Evolutionary conservation across 2,797 vertebrate genomes (phyloP).

Genomic region (Rhynchotus rufescens): DNA sequence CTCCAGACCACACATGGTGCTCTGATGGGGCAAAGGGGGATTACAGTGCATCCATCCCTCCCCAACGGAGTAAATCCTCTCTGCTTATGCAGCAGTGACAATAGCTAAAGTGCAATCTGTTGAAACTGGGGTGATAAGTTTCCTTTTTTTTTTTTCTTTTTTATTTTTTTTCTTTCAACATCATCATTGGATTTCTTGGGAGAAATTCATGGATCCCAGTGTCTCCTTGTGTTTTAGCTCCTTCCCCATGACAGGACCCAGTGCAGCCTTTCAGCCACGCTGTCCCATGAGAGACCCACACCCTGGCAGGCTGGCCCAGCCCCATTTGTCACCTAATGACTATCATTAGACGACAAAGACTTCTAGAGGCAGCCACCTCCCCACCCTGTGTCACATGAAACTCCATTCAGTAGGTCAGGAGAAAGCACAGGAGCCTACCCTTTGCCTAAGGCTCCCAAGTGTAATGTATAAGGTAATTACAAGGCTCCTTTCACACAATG

Average conservation of each 20-base stretch:
- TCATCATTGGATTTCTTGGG: not conserved
- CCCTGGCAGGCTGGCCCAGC: slow-evolving; percentile 16
- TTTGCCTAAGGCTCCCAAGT: slow-evolving; percentile 56
- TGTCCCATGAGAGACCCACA: rapidly evolving
- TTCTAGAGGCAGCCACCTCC: slow-evolving; percentile 32
- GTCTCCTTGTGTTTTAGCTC: not conserved
- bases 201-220: not conserved
- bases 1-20: slow-evolving; percentile 52
- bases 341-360: slow-evolving; percentile 12
- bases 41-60: slow-evolving; percentile 13
- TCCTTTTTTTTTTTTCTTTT: not conserved
- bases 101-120: not conserved
- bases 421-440: slow-evolving; percentile 56
- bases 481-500: slow-evolving; percentile 56
- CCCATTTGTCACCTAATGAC: not conserved
- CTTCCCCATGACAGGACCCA: not conserved
- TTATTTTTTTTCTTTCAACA: not conserved
- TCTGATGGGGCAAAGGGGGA: slow-evolving; percentile 20
- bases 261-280: not conserved
- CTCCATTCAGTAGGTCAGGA: slow-evolving; percentile 58
- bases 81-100: slow-evolving; percentile 1
- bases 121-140: not conserved
- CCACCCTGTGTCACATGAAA: slow-evolving; percentile 48
- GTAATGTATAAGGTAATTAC: slow-evolving; percentile 63
- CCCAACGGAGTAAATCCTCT: slow-evolving; percentile 41